These are phyloP conservation scores for Xestoiulus laeticollis DNA, from an alignment of 2,888 invertebrate genomes.

Conservation along the genomic window DNA sequence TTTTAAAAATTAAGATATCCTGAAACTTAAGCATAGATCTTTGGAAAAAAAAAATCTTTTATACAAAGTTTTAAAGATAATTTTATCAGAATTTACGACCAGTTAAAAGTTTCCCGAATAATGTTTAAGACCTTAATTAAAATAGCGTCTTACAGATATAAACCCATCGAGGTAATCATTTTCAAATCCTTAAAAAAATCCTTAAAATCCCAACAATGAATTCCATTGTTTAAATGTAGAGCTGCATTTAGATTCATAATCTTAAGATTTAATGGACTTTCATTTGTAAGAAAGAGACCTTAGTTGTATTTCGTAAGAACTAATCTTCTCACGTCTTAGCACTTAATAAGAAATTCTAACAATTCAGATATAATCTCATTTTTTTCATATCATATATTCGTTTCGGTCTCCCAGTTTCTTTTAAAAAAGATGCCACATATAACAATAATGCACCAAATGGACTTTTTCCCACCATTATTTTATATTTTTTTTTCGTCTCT, in stretches of 20 bases:
- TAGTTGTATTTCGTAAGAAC: too few relatives aligned
- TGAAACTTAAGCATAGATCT: too few relatives aligned
- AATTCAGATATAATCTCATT: not conserved
- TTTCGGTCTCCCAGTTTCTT: not conserved
- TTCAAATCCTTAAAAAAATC: not conserved
- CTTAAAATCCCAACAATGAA: not conserved
- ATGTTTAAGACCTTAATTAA: too few relatives aligned
- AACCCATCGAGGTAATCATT: not conserved
- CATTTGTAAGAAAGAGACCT: not conserved
- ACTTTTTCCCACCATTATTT: not conserved
- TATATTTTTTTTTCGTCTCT: not conserved
- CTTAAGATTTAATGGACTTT: not conserved
- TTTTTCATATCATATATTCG: not conserved
- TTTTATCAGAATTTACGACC: too few relatives aligned
- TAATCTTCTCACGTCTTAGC: not conserved
- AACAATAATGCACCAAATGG: not conserved
- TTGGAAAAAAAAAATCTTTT: too few relatives aligned
- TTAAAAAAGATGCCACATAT: not conserved
- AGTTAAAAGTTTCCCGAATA: too few relatives aligned
- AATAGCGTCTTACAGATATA: too few relatives aligned
- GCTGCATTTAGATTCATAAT: not conserved
- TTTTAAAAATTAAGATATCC: too few relatives aligned
- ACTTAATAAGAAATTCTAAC: not conserved
- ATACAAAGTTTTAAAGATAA: too few relatives aligned
- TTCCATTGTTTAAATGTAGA: not conserved